Evolutionary conservation across 2,113 vertebrate genomes (phyloP), one percentile per base, ranked within the genome.

Genomic region (Grammatotria lemairii): DNA sequence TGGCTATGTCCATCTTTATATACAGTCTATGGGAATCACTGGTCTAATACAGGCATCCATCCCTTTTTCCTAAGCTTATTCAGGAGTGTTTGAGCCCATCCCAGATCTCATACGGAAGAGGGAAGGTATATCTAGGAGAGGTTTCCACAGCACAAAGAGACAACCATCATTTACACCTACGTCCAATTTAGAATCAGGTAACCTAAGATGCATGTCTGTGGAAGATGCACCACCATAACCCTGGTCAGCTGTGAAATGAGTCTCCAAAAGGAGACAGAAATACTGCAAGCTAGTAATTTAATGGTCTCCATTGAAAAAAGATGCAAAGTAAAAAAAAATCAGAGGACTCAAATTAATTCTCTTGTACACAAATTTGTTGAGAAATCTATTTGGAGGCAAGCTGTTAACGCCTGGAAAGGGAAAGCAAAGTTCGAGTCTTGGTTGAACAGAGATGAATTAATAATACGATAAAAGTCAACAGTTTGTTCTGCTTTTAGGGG

Each of bases 91-190:
- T 65, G 10, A 65, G 31, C 1, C 28, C 11, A 12, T 35, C 31
- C 31, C 31, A 63, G 31, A 35, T n/a, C 6, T n/a, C 60, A 65
- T 38, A 12, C 10, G 0, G 31, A 17, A 73, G 21, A 26, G 13
- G 38, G 8, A 3, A 26, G 8, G 21, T 45, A 26, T 0, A 73
- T 26, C 21, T 0, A 26, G 2, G 5, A 45, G 21, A 17, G 68
- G 68, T 73, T 23, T 16, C 38, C 13, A 45, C 68, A 73, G 1
- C 68, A 73, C 21, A 45, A 1, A 21, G 38, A 70, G 13, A 45
- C 40, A 65, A 12, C 60, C 31, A 65, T 65, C 60, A 8, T 35
- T 65, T 35, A 65, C 31, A 35, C 58, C 60, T 65, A 12, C 1
- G 0, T 65, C 6, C 31, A 65, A 11, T 65, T 65, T 65, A 35